phyloP scores from a whole-genome alignment of 2,797 vertebrate genomes.

The Cottoperca gobio region DNA sequence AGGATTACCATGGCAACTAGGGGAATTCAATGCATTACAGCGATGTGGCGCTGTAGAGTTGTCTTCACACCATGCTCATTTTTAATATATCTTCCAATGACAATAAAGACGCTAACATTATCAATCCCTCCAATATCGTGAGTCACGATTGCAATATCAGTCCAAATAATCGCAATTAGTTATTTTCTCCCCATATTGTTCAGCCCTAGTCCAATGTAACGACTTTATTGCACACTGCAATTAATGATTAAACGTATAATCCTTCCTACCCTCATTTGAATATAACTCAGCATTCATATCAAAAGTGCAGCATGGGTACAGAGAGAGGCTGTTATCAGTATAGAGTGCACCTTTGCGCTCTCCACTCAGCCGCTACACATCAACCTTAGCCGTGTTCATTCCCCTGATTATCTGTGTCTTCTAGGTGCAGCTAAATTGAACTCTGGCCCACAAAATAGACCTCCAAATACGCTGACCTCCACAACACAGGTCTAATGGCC shows the following conservation, averaged over 20 bases:
- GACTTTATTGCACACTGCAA: neutral
- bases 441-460: neutral
- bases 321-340: slow-evolving; percentile 1
- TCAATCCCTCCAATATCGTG: too few species aligned
- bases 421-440: neutral
- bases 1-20: slow-evolving; percentile 4
- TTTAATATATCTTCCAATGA: too few species aligned
- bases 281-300: neutral
- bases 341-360: neutral
- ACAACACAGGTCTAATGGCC: neutral
- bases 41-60: too few species aligned
- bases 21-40: neutral
- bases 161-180: too few species aligned
- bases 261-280: neutral
- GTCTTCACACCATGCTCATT: too few species aligned
- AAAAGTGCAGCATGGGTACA: neutral
- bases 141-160: too few species aligned
- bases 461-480: neutral
- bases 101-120: too few species aligned
- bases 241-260: neutral
- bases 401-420: neutral
- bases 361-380: neutral
- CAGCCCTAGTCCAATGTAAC: neutral
- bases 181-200: too few species aligned
- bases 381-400: neutral